phyloP scores from a whole-genome alignment of 2,113 vertebrate genomes.

The Naja naja region DNA sequence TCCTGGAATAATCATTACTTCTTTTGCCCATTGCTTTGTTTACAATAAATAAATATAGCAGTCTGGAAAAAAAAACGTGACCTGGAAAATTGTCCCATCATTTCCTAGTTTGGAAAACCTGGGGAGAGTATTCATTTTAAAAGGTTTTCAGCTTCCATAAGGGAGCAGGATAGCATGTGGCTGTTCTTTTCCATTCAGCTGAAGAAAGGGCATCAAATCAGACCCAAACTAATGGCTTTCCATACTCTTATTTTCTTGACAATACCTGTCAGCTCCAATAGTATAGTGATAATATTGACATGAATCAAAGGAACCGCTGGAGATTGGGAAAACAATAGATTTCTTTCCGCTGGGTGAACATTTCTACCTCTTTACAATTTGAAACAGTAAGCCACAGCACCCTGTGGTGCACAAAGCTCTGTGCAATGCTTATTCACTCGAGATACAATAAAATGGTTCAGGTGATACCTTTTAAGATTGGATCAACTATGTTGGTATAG shows the following conservation, averaged over 20 bases:
- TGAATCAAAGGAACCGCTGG: conserved; percentile 20
- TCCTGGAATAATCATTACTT: conserved; percentile 12
- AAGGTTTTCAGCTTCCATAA: not conserved
- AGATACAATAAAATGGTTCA: conserved; percentile 15
- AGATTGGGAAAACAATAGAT: conserved; percentile 23
- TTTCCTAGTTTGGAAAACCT: conserved; percentile 7
- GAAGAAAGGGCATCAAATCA: conserved; percentile 23
- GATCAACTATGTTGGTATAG: not conserved
- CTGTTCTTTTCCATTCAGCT: conserved; percentile 2
- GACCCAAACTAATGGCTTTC: conserved; percentile 18
- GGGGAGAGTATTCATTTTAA: not conserved
- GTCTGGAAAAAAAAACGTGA: not conserved
- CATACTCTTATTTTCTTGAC: conserved; percentile 24
- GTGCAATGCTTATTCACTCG: conserved; percentile 5
- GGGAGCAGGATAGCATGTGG: not conserved
- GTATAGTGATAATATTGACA: conserved; percentile 26
- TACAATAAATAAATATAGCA: conserved; percentile 7
- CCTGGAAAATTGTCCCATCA: not conserved
- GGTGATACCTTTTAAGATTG: conserved; percentile 11
- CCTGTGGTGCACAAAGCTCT: not conserved
- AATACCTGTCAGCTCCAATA: conserved; percentile 31
- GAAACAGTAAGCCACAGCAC: conserved; percentile 25
- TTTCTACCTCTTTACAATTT: conserved; percentile 23
- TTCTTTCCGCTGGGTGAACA: conserved; percentile 26
- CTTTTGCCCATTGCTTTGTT: conserved; percentile 2